Evolutionary conservation across 2,797 vertebrate species (phyloP), one percentile per base, ranked within the genome.

Genomic region (Ctenochaetus hawaiiensis): DNA sequence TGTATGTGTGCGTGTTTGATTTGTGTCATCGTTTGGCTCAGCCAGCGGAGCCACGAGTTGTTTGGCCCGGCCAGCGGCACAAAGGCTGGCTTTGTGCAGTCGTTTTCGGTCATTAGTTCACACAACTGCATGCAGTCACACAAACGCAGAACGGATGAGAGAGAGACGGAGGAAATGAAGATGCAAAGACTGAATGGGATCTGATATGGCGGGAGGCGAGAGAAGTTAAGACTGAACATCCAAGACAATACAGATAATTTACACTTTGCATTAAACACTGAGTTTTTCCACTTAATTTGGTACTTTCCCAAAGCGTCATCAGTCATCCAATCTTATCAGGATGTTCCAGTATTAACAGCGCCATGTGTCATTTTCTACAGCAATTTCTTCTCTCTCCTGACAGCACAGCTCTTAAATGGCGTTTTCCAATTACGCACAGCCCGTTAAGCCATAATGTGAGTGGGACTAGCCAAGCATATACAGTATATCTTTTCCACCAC

Each of bases 21-120:
- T 43, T 65, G 78, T 87, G 81, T 87, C 80, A 84, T 89, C 41
- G 53, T 82, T 89, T 86, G 87, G 82, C 83, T 63, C 78, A 56
- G 86, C 17, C 59, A 73, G 69, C 71, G 4, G 17, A 78, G 66
- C 82, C 90, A 93, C 84, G 86, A 91, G 93, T 91, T 93, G 83
- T 84, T 85, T 86, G 81, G 82, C 87, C 84, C 2, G 13, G 83
- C 78, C 86, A 67, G 73, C 67, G 59, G 78, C 71, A 94, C 91
- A 94, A 89, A 92, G 87, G 77, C 68, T 13, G 73, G 76, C 91
- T 90, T 94, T 94, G 92, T 94, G 87, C 47, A 49, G 77, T 43
- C 74, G 47, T 82, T 75, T 79, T 84, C 73, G 85, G 93, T 91
- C 92, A 92, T 90, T 89, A 92, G 91, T 92, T 92, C 90, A 91